Conservation (phyloP, 1,140 invertebrate genomes). For the Achatina immaculata region DNA sequence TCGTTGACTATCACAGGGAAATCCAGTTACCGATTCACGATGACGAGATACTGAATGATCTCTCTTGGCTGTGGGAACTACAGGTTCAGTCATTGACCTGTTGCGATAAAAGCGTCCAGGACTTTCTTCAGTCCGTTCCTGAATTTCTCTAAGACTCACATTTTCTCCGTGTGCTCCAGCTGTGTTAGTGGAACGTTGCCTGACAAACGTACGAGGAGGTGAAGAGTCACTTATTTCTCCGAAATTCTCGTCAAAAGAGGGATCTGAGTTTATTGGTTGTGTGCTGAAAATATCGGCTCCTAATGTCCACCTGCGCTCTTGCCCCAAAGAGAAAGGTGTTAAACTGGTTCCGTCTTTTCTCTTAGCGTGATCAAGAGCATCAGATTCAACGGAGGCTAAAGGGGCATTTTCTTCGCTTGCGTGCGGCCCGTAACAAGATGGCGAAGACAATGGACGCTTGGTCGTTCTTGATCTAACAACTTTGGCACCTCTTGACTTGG, state of each 20-base stretch:
- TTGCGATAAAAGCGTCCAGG: too few relatives aligned
- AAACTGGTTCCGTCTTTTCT: neutral
- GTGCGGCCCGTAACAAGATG: neutral
- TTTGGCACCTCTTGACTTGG: neutral
- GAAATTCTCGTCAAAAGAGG: too few relatives aligned
- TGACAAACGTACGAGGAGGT: neutral
- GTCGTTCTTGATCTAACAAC: neutral
- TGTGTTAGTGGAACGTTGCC: neutral
- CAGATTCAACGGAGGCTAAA: conserved; percentile 10
- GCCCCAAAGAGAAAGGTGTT: too few relatives aligned
- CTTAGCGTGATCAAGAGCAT: neutral
- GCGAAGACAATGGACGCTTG: neutral
- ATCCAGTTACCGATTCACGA: too few relatives aligned
- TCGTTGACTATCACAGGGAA: too few relatives aligned
- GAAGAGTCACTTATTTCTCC: neutral
- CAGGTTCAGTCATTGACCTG: too few relatives aligned
- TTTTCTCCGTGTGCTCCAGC: neutral
- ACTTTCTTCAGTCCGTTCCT: too few relatives aligned
- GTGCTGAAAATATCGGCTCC: neutral
- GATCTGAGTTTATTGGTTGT: neutral
- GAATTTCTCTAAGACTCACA: neutral
- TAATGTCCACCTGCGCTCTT: neutral
- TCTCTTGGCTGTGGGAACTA: too few relatives aligned
- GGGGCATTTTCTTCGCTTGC: neutral
- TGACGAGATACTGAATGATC: too few relatives aligned